phyloP scores from a whole-genome alignment of 2,888 invertebrate genomes.

The Rhaphigaster nebulosa region DNA sequence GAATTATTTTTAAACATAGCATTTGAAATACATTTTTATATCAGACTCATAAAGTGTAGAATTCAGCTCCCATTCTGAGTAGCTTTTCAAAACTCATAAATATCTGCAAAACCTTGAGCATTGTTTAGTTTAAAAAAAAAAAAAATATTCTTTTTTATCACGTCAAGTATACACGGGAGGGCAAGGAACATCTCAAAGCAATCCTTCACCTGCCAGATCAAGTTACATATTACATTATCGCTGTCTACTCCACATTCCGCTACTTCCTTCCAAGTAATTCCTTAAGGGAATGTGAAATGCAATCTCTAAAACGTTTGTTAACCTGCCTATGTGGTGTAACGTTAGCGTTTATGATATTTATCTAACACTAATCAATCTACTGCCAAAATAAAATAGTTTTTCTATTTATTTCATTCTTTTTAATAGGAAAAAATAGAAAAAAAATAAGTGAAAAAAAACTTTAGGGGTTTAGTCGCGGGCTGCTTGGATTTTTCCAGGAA shows the following conservation, averaged over 20 bases:
- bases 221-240: conserved; percentile 32
- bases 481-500: too few species aligned
- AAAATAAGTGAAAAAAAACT: too few species aligned
- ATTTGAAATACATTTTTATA: too few species aligned
- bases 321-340: not conserved
- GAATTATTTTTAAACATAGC: too few species aligned
- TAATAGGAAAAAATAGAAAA: too few species aligned
- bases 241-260: not conserved
- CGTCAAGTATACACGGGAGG: not conserved
- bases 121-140: not conserved
- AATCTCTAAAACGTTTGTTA: not conserved
- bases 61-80: too few species aligned
- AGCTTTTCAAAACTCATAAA: not conserved
- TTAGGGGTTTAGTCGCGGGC: too few species aligned
- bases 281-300: not conserved
- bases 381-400: too few species aligned
- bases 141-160: not conserved
- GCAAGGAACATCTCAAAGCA: not conserved
- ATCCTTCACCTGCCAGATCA: conserved; percentile 7
- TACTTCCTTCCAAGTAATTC: not conserved
- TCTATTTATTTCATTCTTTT: too few species aligned
- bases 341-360: not conserved
- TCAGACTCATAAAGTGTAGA: too few species aligned
- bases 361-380: not conserved
- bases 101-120: not conserved